A percentile compares a stretch with the other conserved stretches of the same genome.
phyloP scores from a whole-genome alignment of 2,113 vertebrate genomes.

The Collichthys lucidus region DNA sequence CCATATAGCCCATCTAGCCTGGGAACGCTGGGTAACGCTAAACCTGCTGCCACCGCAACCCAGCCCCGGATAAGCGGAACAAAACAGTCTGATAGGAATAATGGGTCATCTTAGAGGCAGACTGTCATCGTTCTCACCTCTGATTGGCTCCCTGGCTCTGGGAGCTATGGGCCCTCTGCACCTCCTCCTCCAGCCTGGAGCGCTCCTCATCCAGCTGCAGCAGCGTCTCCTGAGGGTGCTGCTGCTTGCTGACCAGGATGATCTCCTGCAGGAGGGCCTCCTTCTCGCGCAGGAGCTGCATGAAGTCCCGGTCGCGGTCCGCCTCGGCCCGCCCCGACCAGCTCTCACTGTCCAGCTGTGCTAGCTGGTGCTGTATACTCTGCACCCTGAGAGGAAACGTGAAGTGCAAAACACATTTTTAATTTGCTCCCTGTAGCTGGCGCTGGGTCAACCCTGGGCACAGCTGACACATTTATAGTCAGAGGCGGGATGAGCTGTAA shows the following conservation, averaged over 20 bases:
- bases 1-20: too few species aligned
- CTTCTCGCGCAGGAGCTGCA: slow-evolving; percentile 97
- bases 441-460: neutral
- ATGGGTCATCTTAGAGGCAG: neutral
- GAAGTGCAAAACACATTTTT: too few species aligned
- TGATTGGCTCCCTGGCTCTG: slow-evolving; percentile 94
- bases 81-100: too few species aligned
- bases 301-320: slow-evolving; percentile 90
- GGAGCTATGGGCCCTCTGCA: slow-evolving; percentile 88
- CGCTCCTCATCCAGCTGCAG: slow-evolving; percentile 91
- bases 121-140: slow-evolving; percentile 84
- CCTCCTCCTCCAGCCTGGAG: slow-evolving; percentile 91
- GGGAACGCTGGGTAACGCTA: too few species aligned
- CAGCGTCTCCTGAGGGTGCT: slow-evolving; percentile 85
- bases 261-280: slow-evolving; percentile 96
- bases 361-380: slow-evolving; percentile 94
- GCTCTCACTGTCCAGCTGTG: slow-evolving; percentile 92
- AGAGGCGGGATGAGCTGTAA: neutral
- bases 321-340: slow-evolving; percentile 96
- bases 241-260: slow-evolving; percentile 92
- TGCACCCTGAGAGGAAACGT: slow-evolving; percentile 86
- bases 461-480: neutral
- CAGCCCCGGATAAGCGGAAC: too few species aligned
- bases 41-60: too few species aligned
- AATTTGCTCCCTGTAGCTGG: neutral